These are phyloP conservation scores for Penaeus indicus DNA, from an alignment of 1,140 invertebrate genomes.

Conservation along the genomic window DNA sequence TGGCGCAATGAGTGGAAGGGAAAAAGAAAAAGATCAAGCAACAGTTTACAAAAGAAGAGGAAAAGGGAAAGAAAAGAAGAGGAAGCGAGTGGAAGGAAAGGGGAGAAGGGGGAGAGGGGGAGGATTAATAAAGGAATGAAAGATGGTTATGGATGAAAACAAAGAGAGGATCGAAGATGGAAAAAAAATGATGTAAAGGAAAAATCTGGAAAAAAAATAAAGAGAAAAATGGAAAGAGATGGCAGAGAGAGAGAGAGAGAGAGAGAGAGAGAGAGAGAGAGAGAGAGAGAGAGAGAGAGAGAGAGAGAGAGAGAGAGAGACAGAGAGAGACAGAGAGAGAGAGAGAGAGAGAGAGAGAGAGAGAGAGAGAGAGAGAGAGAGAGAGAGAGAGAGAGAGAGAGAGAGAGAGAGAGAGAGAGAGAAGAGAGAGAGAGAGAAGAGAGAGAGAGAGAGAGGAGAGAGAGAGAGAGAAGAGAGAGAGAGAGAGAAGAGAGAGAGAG, in stretches of 20 bases:
- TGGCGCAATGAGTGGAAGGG: too few relatives aligned
- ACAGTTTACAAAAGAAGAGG: background rate
- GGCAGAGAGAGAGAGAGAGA: background rate
- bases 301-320: too few relatives aligned
- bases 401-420: too few relatives aligned
- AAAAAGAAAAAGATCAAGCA: background rate
- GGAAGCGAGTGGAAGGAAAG: background rate
- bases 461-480: background rate
- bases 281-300: too few relatives aligned
- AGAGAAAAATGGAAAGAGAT: background rate
- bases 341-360: too few relatives aligned
- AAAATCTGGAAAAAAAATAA: background rate
- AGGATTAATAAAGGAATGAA: background rate
- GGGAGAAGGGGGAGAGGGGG: background rate
- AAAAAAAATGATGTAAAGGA: background rate
- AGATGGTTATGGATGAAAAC: background rate
- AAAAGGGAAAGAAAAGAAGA: background rate
- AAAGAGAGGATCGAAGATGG: background rate
- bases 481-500: too few relatives aligned
- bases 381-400: too few relatives aligned
- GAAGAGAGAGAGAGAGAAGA: too few relatives aligned
- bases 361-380: too few relatives aligned
- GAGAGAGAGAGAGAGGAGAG: rapidly evolving
- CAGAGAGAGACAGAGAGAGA: too few relatives aligned
- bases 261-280: background rate